Evolutionary conservation across 2,113 vertebrate genomes (phyloP), one percentile per base, ranked within the genome.

Genomic region (Lophotis ruficrista): DNA sequence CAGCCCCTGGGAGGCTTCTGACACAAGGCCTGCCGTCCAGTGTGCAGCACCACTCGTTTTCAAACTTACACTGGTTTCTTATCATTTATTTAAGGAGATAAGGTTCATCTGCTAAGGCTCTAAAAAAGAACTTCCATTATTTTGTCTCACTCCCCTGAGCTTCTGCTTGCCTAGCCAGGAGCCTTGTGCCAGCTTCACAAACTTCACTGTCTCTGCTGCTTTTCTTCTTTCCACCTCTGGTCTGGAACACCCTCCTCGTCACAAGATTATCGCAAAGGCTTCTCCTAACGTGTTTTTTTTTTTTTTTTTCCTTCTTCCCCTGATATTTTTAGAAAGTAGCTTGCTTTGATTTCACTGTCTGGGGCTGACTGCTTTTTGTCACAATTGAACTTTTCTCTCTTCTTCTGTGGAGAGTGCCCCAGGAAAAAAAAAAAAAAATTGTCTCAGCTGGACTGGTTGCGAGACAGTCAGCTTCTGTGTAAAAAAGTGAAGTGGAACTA

Each of bases 321-420:
- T 65, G 73, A 2, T 94, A 95, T 94, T 95, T 97, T 97, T 96
- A 96, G 95, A 87, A 95, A 94, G 70, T 4, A 89, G 41, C 56
- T 96, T 93, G 61, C 94, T 94, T 96, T 87, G 76, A 41, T 96
- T 96, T 95, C 35, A 12, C 62, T 79, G 86, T 79, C 72, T 88
- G 91, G 69, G 64, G 57, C 89, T 92, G 89, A 43, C 61, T 79
- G 77, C 30, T 54, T 95, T 94, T 94, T 87, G 56, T 73, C 86
- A 75, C 75, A 90, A 27, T 10, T 92, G 82, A 77, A 56, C 64
- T 90, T 75, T 92, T 92, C 27, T 62, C 54, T 87, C 56, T 61
- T 35, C 45, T 48, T 60, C 73, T 14, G 61, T 13, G 7, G 33
- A 64, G 22, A 73, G 71, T 1, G 2, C 33, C n/a, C 33, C 56